Percentiles rank a stretch among this genome's conserved stretches.
phyloP scores from a whole-genome alignment of 1,140 invertebrate species.

The Eulimnadia texana region DNA sequence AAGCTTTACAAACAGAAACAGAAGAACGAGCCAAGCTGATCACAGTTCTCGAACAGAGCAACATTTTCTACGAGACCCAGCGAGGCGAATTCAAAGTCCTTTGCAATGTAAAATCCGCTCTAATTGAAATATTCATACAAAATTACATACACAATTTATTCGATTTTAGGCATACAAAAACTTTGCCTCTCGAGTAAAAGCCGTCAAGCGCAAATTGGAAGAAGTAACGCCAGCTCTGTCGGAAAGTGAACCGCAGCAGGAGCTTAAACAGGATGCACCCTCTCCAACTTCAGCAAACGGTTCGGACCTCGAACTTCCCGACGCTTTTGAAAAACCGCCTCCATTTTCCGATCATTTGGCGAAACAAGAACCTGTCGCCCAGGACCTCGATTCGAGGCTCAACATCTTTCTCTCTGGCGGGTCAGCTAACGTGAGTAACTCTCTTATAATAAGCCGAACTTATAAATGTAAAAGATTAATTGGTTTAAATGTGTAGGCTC shows the following conservation, averaged over 20 bases:
- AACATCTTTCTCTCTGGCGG: not conserved
- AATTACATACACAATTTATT: conserved; percentile 16
- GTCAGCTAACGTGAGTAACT: not conserved
- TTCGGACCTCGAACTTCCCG: conserved; percentile 16
- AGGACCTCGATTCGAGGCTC: conserved; percentile 7
- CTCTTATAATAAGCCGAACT: not conserved
- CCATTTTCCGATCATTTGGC: not conserved
- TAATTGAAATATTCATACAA: not conserved
- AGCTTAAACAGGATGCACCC: conserved; percentile 45
- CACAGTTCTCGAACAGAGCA: conserved; percentile 56
- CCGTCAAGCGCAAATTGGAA: conserved; percentile 65
- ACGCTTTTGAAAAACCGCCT: not conserved
- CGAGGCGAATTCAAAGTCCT: conserved; percentile 83
- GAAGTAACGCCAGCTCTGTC: conserved; percentile 49
- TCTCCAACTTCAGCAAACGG: conserved; percentile 36
- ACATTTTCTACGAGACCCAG: conserved; percentile 77
- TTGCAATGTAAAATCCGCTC: conserved; percentile 52
- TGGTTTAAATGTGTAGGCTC: no score
- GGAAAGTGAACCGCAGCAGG: conserved; percentile 28
- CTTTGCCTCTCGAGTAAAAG: conserved; percentile 70
- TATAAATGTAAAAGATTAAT: not conserved
- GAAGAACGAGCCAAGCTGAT: conserved; percentile 58
- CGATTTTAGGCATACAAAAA: conserved; percentile 78
- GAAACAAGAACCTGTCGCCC: not conserved
- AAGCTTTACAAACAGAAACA: conserved; percentile 64